phyloP scores from a whole-genome alignment of 2,888 invertebrate genomes.

The Psococerastis gibbosa region DNA sequence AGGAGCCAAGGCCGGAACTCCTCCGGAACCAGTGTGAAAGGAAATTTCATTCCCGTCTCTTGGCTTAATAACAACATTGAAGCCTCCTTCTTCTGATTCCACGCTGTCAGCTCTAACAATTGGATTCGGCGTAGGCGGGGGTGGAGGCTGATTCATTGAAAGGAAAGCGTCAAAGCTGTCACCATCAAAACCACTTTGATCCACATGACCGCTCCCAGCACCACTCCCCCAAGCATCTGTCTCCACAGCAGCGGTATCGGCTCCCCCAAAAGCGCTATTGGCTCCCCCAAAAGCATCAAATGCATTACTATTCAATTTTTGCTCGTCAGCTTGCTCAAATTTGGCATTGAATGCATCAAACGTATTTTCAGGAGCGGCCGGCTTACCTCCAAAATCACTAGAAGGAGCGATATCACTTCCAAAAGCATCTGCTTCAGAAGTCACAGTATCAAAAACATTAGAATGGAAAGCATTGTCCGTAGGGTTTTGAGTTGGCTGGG shows the following conservation, averaged over 20 bases:
- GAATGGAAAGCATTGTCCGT: too few relatives aligned
- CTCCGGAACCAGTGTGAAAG: background rate
- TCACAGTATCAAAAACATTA: too few relatives aligned
- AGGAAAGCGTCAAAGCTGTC: slow-evolving; percentile 39
- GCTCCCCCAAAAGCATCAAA: slow-evolving; percentile 28
- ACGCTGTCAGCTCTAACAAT: slow-evolving; percentile 41
- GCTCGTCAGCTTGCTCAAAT: slow-evolving; percentile 46
- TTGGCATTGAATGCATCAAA: slow-evolving; percentile 83
- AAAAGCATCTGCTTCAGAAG: too few relatives aligned
- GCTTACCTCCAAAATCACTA: slow-evolving; percentile 1
- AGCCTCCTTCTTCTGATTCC: slow-evolving; percentile 63
- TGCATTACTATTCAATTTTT: slow-evolving; percentile 22
- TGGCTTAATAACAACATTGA: slow-evolving; percentile 54
- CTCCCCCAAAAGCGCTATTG: slow-evolving; percentile 33
- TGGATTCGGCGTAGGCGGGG: slow-evolving; percentile 38
- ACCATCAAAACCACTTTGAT: slow-evolving; percentile 52
- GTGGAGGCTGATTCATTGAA: slow-evolving; percentile 43
- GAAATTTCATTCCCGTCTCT: slow-evolving; percentile 3
- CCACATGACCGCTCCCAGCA: slow-evolving; percentile 39
- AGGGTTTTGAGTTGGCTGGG: too few relatives aligned
- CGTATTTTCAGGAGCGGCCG: slow-evolving; percentile 31
- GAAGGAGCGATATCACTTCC: too few relatives aligned
- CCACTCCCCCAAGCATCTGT: slow-evolving; percentile 29
- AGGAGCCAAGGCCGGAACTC: slow-evolving; percentile 59
- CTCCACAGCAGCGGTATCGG: slow-evolving; percentile 21